Percentiles rank a stretch among this genome's conserved stretches.
These are phyloP conservation scores for Pagrus major DNA, from an alignment of 2,113 vertebrate genomes.

Conservation along the genomic window DNA sequence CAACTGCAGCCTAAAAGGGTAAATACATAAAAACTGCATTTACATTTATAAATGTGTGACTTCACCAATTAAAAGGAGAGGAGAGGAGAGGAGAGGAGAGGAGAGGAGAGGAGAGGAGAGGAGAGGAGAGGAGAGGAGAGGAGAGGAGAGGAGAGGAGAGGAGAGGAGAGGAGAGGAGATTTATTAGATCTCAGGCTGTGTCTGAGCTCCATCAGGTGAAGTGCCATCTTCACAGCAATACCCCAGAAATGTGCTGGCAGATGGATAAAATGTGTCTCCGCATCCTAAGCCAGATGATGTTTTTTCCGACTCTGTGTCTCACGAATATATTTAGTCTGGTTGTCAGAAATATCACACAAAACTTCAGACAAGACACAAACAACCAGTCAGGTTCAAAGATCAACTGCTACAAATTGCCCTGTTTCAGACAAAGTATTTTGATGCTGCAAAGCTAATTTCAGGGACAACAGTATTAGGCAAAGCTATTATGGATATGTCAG, in stretches of 20 bases:
- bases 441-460: constrained; percentile 53
- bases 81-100: constrained; percentile 8
- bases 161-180: constrained; percentile 1
- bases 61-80: constrained; percentile 38
- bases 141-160: neutral
- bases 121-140: neutral
- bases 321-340: neutral
- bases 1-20: constrained; percentile 26
- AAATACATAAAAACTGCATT: constrained; percentile 32
- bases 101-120: constrained; percentile 1
- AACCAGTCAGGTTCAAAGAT: constrained; percentile 11
- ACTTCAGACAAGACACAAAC: neutral
- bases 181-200: neutral
- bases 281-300: constrained; percentile 1
- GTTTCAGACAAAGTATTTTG: constrained; percentile 39
- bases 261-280: constrained; percentile 18
- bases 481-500: constrained; percentile 60
- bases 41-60: constrained; percentile 41
- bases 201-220: constrained; percentile 13
- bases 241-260: constrained; percentile 16
- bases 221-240: constrained; percentile 22
- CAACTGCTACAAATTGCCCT: constrained; percentile 9
- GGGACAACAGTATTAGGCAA: constrained; percentile 52
- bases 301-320: neutral
- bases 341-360: constrained; percentile 13